Conservation (phyloP, 2,113 vertebrate species). For the Ciconia maguari region DNA sequence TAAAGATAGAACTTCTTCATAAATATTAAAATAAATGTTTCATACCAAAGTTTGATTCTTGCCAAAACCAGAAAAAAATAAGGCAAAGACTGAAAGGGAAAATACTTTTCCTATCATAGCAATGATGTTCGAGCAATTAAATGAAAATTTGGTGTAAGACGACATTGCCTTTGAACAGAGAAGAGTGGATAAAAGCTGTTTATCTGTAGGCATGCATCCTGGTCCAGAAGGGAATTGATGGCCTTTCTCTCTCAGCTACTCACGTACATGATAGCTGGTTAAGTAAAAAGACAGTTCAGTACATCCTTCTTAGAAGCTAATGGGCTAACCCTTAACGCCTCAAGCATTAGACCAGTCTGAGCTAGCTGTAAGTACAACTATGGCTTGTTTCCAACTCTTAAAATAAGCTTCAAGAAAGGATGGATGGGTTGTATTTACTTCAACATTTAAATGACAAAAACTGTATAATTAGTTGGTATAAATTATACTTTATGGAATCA, state of each 20-base stretch:
- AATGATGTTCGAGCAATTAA: not conserved
- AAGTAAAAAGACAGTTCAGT: not conserved
- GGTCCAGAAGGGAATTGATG: not conserved
- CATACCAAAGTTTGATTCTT: not conserved
- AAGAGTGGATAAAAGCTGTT: not conserved
- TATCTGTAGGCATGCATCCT: not conserved
- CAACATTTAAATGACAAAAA: constrained; percentile 48
- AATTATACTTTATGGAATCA: constrained; percentile 52
- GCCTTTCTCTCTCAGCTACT: not conserved
- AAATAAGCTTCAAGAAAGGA: constrained; percentile 16
- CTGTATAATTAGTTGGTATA: constrained; percentile 15
- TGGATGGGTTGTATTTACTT: constrained; percentile 44
- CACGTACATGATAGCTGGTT: not conserved
- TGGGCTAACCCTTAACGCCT: not conserved
- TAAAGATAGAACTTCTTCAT: not conserved
- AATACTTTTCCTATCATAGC: not conserved
- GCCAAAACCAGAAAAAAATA: not conserved
- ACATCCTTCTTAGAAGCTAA: not conserved
- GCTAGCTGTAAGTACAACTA: not conserved
- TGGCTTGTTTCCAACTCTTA: not conserved
- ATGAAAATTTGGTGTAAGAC: not conserved
- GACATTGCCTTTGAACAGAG: not conserved
- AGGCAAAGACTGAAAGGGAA: not conserved
- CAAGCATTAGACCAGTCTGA: not conserved
- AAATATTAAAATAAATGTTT: not conserved